Base-by-base conservation (phyloP, 2,797 vertebrate species). In the Platalea minor region DNA sequence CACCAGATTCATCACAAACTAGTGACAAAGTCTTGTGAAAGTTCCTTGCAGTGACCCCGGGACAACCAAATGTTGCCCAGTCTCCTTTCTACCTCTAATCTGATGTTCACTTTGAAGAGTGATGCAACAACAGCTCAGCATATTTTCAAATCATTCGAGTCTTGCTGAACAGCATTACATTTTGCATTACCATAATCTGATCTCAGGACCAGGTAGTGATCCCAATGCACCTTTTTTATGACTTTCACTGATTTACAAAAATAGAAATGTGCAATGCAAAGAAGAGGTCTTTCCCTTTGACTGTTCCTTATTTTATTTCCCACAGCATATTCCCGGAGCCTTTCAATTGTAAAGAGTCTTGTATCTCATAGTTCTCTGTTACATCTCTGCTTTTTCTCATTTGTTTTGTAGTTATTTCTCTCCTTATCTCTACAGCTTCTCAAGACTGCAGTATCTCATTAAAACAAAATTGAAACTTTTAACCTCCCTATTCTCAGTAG, bases 391-490 rank as follows among this genome's bases (percentile, higher is more conserved):
- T 79, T 94, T 93, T 94, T 76, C 95, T 95, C 92, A 90, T 96
- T 94, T 83, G 73, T 95, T 96, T 88, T 84, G 78, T 79, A 92
- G 86, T 74, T 86, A 91, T 89, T 96, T 95, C 78, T 93, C 29
- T 85, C 45, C 68, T 96, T 97, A 97, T 97, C 96, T 96, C 74
- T 89, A 53, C 48, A 88, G 89, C 69, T 96, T 95, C 88, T 94
- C 89, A 92, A 64, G 75, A 70, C 70, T 41, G 72, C 63, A 61
- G 53, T 91, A 96, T 94, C 94, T 97, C 91, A 97, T 97, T 97
- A 97, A 95, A 95, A 92, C 81, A 93, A 93, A 97, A 96, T 80
- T 93, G 95, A 89, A 95, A 92, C 80, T 91, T 63, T 93, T 97
- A 94, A 94, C 90, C 89, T 96, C 54, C 28, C 6, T 78, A 35